phyloP scores from a whole-genome alignment of 1,140 invertebrate species.

The Bombus sibiricus region DNA sequence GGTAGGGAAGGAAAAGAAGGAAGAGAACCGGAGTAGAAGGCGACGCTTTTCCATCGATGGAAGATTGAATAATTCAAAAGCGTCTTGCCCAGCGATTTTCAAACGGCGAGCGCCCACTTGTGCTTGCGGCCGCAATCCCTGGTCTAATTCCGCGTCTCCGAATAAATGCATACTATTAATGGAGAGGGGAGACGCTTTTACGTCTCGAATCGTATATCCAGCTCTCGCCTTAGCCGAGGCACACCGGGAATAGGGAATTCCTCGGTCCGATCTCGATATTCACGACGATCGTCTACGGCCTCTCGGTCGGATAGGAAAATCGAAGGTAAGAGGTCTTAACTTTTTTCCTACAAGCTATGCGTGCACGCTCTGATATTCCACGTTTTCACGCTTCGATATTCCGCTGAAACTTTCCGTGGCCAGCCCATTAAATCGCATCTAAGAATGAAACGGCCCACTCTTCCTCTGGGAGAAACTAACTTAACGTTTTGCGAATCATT shows the following conservation, averaged over 20 bases:
- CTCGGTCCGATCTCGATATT: conserved; percentile 64
- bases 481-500: too few relatives aligned
- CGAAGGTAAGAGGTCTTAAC: conserved; percentile 27
- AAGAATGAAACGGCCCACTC: too few relatives aligned
- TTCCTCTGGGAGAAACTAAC: neutral
- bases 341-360: conserved; percentile 25
- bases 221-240: conserved; percentile 40
- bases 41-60: conserved; percentile 68
- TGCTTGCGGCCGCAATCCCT: conserved; percentile 69
- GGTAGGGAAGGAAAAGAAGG: neutral
- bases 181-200: conserved; percentile 61
- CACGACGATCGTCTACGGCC: conserved; percentile 22
- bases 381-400: conserved; percentile 25
- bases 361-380: conserved; percentile 38
- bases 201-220: conserved; percentile 57
- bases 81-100: conserved; percentile 75
- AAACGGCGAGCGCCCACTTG: conserved; percentile 70
- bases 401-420: neutral
- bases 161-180: conserved; percentile 77
- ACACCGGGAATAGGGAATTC: conserved; percentile 48
- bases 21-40: conserved; percentile 53
- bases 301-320: conserved; percentile 35
- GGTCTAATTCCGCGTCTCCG: conserved; percentile 73
- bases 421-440: conserved; percentile 23
- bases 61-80: conserved; percentile 76